Evolutionary conservation across 2,888 invertebrate genomes (phyloP).

Genomic region (Sialis lutaria): DNA sequence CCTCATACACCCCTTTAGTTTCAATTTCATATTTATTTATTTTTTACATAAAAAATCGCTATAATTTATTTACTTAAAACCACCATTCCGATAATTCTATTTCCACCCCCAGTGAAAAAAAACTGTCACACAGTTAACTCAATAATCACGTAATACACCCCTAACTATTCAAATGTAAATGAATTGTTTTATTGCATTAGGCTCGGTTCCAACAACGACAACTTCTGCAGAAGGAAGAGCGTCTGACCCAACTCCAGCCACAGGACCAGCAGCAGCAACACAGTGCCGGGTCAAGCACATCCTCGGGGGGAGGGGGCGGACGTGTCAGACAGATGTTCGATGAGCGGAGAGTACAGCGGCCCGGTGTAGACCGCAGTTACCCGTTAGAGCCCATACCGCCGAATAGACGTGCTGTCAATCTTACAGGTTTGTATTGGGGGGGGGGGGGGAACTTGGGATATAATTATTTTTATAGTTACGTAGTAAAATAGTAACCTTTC

Average conservation of each 20-base stretch:
- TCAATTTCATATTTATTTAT: too few species aligned
- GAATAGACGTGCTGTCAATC: not conserved
- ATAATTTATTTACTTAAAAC: too few species aligned
- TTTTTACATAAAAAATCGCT: too few species aligned
- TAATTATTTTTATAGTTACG: too few species aligned
- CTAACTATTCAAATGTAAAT: not conserved
- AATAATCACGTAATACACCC: too few species aligned
- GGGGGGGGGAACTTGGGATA: too few species aligned
- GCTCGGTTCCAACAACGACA: constrained; percentile 71
- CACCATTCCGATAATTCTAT: too few species aligned
- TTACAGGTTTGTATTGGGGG: too few species aligned
- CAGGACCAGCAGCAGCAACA: constrained; percentile 50
- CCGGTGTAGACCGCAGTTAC: constrained; percentile 66
- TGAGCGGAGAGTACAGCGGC: constrained; percentile 51
- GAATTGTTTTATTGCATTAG: constrained; percentile 27
- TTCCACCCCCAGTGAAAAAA: too few species aligned
- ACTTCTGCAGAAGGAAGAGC: constrained; percentile 63
- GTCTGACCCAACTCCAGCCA: constrained; percentile 39
- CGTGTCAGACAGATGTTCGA: constrained; percentile 74
- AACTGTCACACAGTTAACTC: too few species aligned
- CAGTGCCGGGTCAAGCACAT: constrained; percentile 19
- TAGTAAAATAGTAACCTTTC: too few species aligned
- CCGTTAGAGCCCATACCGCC: constrained; percentile 51
- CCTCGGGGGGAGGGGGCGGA: constrained; percentile 13
- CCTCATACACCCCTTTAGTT: too few species aligned